Evolutionary conservation across 1,140 invertebrate species (phyloP).

Genomic region (Drosophila ironensis): DNA sequence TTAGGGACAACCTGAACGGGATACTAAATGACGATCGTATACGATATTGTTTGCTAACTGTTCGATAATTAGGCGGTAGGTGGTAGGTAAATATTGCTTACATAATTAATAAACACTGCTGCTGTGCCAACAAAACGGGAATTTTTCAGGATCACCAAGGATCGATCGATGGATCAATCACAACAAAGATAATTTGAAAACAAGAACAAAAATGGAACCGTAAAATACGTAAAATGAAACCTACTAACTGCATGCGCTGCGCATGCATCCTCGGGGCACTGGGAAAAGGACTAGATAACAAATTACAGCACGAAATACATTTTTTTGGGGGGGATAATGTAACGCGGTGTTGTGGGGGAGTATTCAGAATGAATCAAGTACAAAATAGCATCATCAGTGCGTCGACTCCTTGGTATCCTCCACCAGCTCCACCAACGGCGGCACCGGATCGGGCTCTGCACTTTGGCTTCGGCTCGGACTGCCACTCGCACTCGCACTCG

Average conservation of each 20-base stretch:
- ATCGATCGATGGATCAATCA: no score
- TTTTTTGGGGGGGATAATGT: no score
- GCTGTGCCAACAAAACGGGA: conserved; percentile 43
- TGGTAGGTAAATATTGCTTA: conserved; percentile 25
- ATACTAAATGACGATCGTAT: conserved; percentile 16
- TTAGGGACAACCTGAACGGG: conserved; percentile 8
- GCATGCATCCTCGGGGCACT: conserved; percentile 18
- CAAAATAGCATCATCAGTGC: conserved; percentile 11
- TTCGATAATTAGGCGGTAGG: conserved; percentile 5
- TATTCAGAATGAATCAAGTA: conserved; percentile 27
- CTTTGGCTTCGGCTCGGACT: conserved; percentile 11
- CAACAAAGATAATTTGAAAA: conserved; percentile 6
- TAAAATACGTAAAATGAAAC: no score
- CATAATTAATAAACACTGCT: conserved; percentile 35
- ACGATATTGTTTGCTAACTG: conserved; percentile 43
- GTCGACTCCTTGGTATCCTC: conserved; percentile 31
- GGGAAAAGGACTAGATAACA: conserved; percentile 55
- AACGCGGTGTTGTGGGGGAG: no score
- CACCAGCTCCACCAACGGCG: conserved; percentile 36
- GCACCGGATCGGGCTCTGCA: conserved; percentile 20
- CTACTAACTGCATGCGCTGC: no score
- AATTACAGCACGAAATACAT: conserved; percentile 15
- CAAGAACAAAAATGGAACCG: neutral
- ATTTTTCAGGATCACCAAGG: conserved; percentile 17
- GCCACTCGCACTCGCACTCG: conserved; percentile 12